These are phyloP conservation scores for Dreissena polymorpha DNA, from an alignment of 1,140 invertebrate species.

Conservation along the genomic window DNA sequence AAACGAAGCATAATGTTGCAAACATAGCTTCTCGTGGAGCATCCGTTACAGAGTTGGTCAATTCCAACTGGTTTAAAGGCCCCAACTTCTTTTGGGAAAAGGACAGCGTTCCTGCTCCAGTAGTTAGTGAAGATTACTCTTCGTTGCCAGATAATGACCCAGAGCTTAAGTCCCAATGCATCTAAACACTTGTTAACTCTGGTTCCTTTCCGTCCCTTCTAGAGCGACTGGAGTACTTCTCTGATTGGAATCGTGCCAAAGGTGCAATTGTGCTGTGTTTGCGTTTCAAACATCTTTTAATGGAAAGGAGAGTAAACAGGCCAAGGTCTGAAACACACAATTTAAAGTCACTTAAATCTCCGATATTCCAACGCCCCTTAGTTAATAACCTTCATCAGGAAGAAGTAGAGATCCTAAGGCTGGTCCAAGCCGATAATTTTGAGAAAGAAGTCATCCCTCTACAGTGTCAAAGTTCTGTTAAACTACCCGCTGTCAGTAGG, in stretches of 20 bases:
- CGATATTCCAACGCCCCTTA: too few species aligned
- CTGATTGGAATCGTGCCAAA: constrained; percentile 11
- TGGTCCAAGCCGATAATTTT: too few species aligned
- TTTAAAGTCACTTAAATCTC: too few species aligned
- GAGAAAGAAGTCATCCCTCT: too few species aligned
- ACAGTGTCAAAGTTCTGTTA: too few species aligned
- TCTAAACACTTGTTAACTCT: too few species aligned
- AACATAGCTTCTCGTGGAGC: constrained; percentile 56
- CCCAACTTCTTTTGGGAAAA: constrained; percentile 50
- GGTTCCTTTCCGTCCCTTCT: background rate
- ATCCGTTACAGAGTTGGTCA: constrained; percentile 31
- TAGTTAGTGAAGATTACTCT: too few species aligned
- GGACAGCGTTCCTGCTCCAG: background rate
- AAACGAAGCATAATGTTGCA: constrained; percentile 54
- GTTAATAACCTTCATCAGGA: too few species aligned
- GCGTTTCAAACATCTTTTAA: background rate
- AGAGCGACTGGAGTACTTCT: too few species aligned
- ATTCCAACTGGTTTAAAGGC: constrained; percentile 43
- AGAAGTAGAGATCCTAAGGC: too few species aligned
- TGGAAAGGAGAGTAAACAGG: background rate
- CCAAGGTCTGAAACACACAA: too few species aligned
- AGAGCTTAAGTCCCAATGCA: constrained; percentile 31
- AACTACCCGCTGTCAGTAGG: too few species aligned
- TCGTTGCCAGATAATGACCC: constrained; percentile 19
- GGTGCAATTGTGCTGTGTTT: constrained; percentile 25